phyloP scores from a whole-genome alignment of 2,888 invertebrate species.

The Drosophila robusta region DNA sequence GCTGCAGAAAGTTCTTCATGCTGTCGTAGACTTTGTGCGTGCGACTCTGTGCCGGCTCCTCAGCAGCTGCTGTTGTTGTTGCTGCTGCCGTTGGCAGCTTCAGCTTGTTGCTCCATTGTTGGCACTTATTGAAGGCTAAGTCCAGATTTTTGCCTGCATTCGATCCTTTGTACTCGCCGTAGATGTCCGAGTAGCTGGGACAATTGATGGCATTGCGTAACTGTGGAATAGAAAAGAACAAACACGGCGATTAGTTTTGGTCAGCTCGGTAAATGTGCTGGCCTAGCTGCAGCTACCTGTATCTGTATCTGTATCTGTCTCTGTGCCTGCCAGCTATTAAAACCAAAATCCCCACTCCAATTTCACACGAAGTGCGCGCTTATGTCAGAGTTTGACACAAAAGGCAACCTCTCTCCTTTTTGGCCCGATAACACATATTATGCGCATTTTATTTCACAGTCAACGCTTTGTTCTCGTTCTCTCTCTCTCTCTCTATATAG shows the following conservation, averaged over 20 bases:
- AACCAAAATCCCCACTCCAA: constrained; percentile 25
- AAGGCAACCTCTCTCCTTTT: constrained; percentile 19
- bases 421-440: constrained; percentile 52
- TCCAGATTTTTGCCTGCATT: constrained; percentile 68
- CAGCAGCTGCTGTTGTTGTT: constrained; percentile 22
- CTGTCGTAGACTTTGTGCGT: constrained; percentile 83
- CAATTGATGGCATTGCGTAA: constrained; percentile 73
- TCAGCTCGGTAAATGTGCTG: constrained; percentile 29
- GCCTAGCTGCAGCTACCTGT: constrained; percentile 38
- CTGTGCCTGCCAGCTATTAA: neutral
- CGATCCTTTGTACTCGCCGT: constrained; percentile 51
- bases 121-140: constrained; percentile 74
- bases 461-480: constrained; percentile 28
- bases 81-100: constrained; percentile 35
- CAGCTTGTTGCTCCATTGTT: constrained; percentile 79
- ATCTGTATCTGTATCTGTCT: too few species aligned
- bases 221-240: constrained; percentile 34
- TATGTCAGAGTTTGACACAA: constrained; percentile 46
- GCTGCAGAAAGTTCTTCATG: constrained; percentile 83
- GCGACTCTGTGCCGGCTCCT: constrained; percentile 57
- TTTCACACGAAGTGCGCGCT: constrained; percentile 52
- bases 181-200: constrained; percentile 75
- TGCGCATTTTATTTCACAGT: constrained; percentile 45
- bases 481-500: neutral
- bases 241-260: constrained; percentile 57